phyloP scores from a whole-genome alignment of 1,140 invertebrate species.

The Daktulosphaira vitifoliae region DNA sequence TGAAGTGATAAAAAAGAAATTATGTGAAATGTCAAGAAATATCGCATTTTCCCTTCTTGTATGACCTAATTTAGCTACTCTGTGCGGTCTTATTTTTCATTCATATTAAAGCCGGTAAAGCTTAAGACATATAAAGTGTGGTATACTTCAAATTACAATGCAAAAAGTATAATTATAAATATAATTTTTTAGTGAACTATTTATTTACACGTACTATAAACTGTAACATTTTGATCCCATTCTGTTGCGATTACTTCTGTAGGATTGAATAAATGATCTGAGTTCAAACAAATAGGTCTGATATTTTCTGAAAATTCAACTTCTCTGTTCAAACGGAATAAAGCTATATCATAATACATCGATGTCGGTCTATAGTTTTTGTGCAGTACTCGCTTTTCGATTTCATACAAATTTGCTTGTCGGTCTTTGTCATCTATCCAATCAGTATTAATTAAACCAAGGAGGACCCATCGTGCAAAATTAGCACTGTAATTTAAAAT shows the following conservation, averaged over 20 bases:
- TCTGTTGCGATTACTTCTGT: conserved; percentile 45
- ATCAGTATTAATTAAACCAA: conserved; percentile 40
- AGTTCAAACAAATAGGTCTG: conserved; percentile 45
- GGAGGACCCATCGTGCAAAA: conserved; percentile 35
- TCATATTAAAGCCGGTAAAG: too few relatives aligned
- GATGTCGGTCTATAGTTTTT: conserved; percentile 43
- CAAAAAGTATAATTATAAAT: too few relatives aligned
- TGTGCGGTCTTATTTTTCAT: too few relatives aligned
- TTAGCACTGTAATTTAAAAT: background rate
- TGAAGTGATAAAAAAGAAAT: too few relatives aligned
- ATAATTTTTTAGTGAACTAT: too few relatives aligned
- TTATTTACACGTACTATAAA: too few relatives aligned
- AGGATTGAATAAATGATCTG: background rate
- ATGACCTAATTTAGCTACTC: too few relatives aligned
- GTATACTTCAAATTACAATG: too few relatives aligned
- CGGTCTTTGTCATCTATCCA: conserved; percentile 36
- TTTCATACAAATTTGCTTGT: conserved; percentile 34
- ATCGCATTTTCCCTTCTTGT: too few relatives aligned
- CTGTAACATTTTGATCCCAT: conserved; percentile 43
- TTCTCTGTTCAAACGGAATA: conserved; percentile 47
- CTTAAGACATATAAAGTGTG: too few relatives aligned
- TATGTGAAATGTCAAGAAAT: too few relatives aligned
- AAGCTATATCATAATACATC: conserved; percentile 55
- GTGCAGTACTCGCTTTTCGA: conserved; percentile 40
- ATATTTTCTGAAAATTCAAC: conserved; percentile 41